Base-by-base conservation (phyloP, 2,888 invertebrate genomes). In the Rhamnusium bicolor region DNA sequence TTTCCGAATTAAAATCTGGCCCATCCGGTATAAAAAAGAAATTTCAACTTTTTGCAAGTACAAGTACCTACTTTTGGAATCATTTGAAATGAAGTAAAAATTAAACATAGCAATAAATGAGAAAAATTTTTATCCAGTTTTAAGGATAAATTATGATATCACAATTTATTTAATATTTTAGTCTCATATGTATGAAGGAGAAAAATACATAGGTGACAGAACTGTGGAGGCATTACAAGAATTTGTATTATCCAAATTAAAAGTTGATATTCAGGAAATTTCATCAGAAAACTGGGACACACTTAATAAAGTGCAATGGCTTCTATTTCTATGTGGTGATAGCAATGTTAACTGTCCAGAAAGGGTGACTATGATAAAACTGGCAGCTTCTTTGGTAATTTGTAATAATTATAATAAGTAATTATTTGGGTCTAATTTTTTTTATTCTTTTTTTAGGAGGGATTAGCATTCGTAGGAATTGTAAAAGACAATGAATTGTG, bases 331-430 rank as follows among this genome's bases (percentile, higher is more conserved):
- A 84, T 93, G 90, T 89, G 89, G 83, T 85, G 89, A 91, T 16
- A 86, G 90, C 47, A 90, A 90, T 72, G 89, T 89, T 14, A 79
- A 80, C 80, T 92, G 92, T 81, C 87, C 92, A 12, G 90, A 91
- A 58, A 86, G 87, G 10, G 89, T 90, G 79, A 90, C 90, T 1
- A 87, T 91, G 47, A 88, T 90, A 1, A 94, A 95, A 87, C 88
- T 96, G 40, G 92, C 94, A 60, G 93, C 93, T 63, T 93, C 92
- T 87, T 90, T 96, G 90, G 95, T 95, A 88, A 71, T 67, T 53
- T 14, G 3, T 10, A 4, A 24, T 14, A 40, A 32, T n/a, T 32
- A 6, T 61, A 5, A 12, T 29, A 8, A 5, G 8, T 54, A 12
- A 6, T 27, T 54, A 24, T 10, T 24, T 24, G 24, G 21, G 18